Conservation (phyloP, 2,113 vertebrate genomes). For the Heloderma charlesbogerti region DNA sequence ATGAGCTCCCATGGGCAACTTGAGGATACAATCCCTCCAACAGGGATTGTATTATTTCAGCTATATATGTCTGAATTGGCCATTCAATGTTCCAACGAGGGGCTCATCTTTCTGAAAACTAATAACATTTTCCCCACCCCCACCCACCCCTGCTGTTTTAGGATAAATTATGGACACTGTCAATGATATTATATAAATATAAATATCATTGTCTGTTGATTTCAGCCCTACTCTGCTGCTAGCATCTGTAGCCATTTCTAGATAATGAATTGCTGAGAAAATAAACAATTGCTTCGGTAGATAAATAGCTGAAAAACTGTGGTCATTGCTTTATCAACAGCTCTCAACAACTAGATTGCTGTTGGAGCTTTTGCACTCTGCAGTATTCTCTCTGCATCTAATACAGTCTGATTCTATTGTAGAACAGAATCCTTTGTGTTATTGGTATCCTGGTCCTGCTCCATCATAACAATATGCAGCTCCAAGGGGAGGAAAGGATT, state of each 20-base stretch:
- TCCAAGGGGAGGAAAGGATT: not conserved
- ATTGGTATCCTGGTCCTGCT: not conserved
- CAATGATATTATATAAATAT: conserved; percentile 27
- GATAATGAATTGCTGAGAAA: conserved; percentile 49
- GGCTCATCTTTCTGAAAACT: not conserved
- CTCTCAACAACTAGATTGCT: rapidly evolving
- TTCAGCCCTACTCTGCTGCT: too few species aligned
- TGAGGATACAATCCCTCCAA: too few species aligned
- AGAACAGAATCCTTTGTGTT: not conserved
- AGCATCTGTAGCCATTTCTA: conserved; percentile 59
- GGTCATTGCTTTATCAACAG: conserved; percentile 4
- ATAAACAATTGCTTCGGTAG: conserved; percentile 49
- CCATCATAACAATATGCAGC: rapidly evolving
- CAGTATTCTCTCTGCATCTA: not conserved
- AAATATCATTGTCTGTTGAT: conserved; percentile 15
- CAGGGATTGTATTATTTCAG: too few species aligned
- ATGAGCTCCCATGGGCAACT: too few species aligned
- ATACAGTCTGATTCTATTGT: not conserved
- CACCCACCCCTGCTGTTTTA: not conserved
- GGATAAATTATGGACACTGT: not conserved
- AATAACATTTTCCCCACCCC: too few species aligned
- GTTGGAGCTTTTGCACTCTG: not conserved
- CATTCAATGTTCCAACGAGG: not conserved
- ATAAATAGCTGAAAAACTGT: conserved; percentile 34
- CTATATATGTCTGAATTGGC: too few species aligned